These are phyloP conservation scores for Arothron firmamentum DNA, from an alignment of 2,113 vertebrate species.

Conservation along the genomic window DNA sequence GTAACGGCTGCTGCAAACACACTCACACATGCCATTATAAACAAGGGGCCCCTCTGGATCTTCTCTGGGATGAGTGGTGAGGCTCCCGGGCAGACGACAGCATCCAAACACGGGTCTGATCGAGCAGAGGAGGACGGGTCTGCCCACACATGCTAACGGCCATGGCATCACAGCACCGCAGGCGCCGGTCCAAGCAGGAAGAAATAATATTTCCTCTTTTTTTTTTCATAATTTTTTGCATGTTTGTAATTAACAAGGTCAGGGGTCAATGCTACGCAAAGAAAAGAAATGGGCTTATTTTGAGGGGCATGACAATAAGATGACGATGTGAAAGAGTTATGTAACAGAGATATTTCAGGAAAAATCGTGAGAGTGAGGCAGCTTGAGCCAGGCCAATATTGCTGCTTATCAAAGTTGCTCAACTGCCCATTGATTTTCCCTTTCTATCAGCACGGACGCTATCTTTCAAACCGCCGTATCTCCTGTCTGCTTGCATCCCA, in stretches of 20 bases:
- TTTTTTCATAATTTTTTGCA: too few species aligned
- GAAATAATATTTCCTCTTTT: too few species aligned
- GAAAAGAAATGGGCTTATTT: background rate
- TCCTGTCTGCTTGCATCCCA: background rate
- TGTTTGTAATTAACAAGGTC: too few species aligned
- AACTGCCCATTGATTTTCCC: background rate
- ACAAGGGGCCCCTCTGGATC: slow-evolving; percentile 55
- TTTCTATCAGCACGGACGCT: slow-evolving; percentile 1
- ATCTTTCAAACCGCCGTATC: slow-evolving; percentile 1
- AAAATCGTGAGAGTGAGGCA: too few species aligned
- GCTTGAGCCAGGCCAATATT: background rate
- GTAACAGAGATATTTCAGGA: background rate
- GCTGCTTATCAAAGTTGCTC: slow-evolving; percentile 18
- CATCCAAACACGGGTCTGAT: slow-evolving; percentile 6
- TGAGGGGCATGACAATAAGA: background rate
- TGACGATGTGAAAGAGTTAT: slow-evolving; percentile 1
- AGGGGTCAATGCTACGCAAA: too few species aligned
- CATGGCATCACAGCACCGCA: too few species aligned
- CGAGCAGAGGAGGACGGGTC: background rate
- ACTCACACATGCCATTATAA: slow-evolving; percentile 19
- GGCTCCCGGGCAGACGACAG: background rate
- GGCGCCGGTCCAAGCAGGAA: too few species aligned
- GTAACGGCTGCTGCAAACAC: slow-evolving; percentile 42
- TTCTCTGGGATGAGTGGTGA: slow-evolving; percentile 28
- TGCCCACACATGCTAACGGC: background rate